A percentile compares a stretch with the other conserved stretches of the same genome.
Evolutionary conservation across 2,113 vertebrate genomes (phyloP).

Genomic region (Leucosticte australis): DNA sequence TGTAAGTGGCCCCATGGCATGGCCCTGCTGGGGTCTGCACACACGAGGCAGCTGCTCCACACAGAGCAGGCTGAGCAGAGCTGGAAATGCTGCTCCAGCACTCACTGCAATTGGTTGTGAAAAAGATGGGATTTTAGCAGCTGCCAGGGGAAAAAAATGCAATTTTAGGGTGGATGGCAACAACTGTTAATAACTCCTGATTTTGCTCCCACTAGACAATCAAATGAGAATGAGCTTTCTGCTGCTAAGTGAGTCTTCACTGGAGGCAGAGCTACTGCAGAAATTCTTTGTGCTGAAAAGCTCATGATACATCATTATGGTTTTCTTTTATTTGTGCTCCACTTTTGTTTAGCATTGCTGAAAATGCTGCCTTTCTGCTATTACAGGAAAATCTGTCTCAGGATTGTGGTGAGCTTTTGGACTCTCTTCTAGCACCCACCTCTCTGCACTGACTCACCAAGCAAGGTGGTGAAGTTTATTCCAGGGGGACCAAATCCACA

Average conservation of each 20-base stretch:
- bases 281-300: slow-evolving; percentile 14
- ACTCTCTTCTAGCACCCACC: not conserved
- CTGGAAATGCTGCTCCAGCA: not conserved
- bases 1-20: not conserved
- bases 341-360: not conserved
- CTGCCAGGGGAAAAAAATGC: slow-evolving; percentile 4
- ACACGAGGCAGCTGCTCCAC: not conserved
- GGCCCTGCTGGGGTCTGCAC: not conserved
- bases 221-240: slow-evolving; percentile 29
- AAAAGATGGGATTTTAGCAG: slow-evolving; percentile 39
- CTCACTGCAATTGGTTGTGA: not conserved
- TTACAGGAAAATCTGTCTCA: not conserved
- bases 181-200: slow-evolving; percentile 44
- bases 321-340: not conserved
- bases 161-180: slow-evolving; percentile 15
- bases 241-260: not conserved
- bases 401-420: not conserved
- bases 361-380: not conserved
- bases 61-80: not conserved
- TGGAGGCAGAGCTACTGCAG: not conserved
- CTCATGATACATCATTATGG: not conserved
- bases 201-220: slow-evolving; percentile 20
- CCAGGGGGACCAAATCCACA: not conserved
- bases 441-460: not conserved
- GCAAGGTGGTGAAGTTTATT: not conserved